Conservation (phyloP, 2,113 vertebrate species). For the Ailurus styani region DNA sequence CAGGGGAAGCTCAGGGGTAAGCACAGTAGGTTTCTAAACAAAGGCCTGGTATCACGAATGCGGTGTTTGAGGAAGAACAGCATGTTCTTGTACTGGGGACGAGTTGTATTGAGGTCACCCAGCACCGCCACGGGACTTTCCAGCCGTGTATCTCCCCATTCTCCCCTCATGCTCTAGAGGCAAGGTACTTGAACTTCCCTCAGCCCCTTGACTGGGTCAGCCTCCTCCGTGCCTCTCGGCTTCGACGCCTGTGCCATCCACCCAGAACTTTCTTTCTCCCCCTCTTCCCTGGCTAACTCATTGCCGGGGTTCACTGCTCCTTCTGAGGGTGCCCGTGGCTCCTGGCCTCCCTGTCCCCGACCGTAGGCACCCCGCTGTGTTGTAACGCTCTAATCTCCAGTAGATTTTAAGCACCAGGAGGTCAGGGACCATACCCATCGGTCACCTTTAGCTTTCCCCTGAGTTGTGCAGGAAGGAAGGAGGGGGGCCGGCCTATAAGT, state of each 20-base stretch:
- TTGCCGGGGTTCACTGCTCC: background rate
- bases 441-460: background rate
- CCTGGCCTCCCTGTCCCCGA: background rate
- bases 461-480: background rate
- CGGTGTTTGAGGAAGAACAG: background rate
- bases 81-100: background rate
- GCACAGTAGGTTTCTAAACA: background rate
- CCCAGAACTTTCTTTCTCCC: background rate
- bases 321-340: background rate
- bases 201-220: background rate
- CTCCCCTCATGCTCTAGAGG: background rate
- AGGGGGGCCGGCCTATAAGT: background rate
- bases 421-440: background rate
- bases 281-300: background rate
- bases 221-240: background rate
- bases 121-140: background rate
- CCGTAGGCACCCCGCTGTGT: background rate
- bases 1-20: background rate
- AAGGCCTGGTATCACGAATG: background rate
- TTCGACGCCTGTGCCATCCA: background rate
- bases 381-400: background rate
- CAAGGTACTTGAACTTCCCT: background rate
- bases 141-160: background rate
- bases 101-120: background rate
- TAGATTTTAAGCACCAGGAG: background rate